A percentile compares a stretch with the other conserved stretches of the same genome.
Evolutionary conservation across 2,888 invertebrate genomes (phyloP).

Genomic region (Apotomis capreana): DNA sequence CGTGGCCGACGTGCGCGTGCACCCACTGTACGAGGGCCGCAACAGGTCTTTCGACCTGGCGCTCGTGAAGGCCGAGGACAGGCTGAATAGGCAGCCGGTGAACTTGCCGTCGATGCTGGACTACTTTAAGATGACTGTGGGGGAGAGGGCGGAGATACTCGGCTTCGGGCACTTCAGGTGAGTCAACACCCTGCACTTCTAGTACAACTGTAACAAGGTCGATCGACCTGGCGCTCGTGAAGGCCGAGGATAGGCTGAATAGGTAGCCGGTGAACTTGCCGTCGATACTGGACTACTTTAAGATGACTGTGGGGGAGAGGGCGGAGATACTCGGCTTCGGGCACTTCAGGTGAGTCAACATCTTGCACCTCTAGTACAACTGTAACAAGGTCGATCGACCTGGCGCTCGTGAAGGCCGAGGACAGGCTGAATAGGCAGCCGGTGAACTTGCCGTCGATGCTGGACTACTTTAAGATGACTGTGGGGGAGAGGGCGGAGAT

Average conservation of each 20-base stretch:
- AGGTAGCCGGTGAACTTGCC: conserved; percentile 50
- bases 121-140: conserved; percentile 60
- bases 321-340: conserved; percentile 65
- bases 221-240: conserved; percentile 64
- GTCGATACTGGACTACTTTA: conserved; percentile 56
- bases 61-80: conserved; percentile 57
- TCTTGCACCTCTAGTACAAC: conserved; percentile 62
- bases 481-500: conserved; percentile 63
- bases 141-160: conserved; percentile 62
- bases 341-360: conserved; percentile 58
- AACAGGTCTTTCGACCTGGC: conserved; percentile 61
- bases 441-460: conserved; percentile 51
- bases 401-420: conserved; percentile 62
- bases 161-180: conserved; percentile 70
- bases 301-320: conserved; percentile 63
- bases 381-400: conserved; percentile 56
- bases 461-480: conserved; percentile 61
- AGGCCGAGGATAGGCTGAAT: conserved; percentile 53
- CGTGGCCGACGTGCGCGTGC: conserved; percentile 60
- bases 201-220: conserved; percentile 18
- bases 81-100: conserved; percentile 45
- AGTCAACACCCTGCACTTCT: neutral
- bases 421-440: conserved; percentile 46
- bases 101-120: conserved; percentile 57
- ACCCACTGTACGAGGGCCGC: conserved; percentile 61